Evolutionary conservation across 2,113 vertebrate species (phyloP).

Genomic region (Zingel zingel): DNA sequence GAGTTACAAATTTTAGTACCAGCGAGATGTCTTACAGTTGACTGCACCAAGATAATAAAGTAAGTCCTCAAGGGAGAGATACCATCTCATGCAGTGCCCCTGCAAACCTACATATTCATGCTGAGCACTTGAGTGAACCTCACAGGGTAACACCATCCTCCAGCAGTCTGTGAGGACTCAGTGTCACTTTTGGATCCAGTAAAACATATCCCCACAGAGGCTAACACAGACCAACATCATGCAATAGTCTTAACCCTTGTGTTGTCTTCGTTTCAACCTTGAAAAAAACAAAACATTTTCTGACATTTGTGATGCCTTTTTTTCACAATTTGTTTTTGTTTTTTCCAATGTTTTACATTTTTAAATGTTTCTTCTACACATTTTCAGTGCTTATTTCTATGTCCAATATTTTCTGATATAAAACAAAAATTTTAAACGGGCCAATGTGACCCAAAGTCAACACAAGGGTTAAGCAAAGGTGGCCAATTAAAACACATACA

Average conservation of each 20-base stretch:
- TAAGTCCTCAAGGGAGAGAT: constrained; percentile 21
- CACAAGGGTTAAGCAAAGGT: constrained; percentile 28
- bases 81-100: constrained; percentile 29
- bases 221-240: background rate
- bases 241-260: constrained; percentile 37
- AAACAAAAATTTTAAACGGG: too few species aligned
- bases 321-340: too few species aligned
- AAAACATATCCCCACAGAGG: constrained; percentile 24
- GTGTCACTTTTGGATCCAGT: constrained; percentile 31
- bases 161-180: constrained; percentile 26
- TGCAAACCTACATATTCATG: constrained; percentile 61
- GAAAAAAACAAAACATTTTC: too few species aligned
- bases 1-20: constrained; percentile 20
- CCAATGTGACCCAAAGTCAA: too few species aligned
- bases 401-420: too few species aligned
- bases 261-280: too few species aligned
- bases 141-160: constrained; percentile 38
- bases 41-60: constrained; percentile 26
- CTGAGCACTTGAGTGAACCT: constrained; percentile 59
- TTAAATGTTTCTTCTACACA: too few species aligned
- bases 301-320: too few species aligned
- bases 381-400: too few species aligned
- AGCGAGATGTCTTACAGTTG: constrained; percentile 21
- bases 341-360: too few species aligned
- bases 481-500: background rate